Percentiles rank a stretch among this genome's conserved stretches.
These are phyloP conservation scores for Ambastaia sidthimunki DNA, from an alignment of 2,797 vertebrate genomes.

Conservation along the genomic window DNA sequence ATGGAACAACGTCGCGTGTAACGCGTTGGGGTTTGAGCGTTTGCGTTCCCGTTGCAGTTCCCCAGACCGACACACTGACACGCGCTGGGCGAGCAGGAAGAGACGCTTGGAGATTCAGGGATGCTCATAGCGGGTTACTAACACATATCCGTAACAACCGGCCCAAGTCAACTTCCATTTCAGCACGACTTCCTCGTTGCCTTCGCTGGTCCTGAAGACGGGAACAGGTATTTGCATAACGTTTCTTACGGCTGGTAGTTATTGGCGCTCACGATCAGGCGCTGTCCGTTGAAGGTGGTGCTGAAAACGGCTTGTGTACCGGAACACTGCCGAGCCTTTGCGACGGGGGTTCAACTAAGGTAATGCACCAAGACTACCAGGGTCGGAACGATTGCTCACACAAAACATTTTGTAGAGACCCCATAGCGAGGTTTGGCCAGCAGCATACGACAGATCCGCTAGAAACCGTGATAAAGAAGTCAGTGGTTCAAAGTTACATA, in stretches of 20 bases:
- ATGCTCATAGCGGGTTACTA: conserved; percentile 45
- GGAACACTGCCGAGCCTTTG: conserved; percentile 1
- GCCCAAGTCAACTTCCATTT: conserved; percentile 33
- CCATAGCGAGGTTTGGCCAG: not conserved
- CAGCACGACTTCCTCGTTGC: conserved; percentile 6
- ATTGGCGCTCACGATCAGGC: conserved; percentile 20
- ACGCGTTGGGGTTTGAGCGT: conserved; percentile 29
- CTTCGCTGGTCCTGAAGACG: not conserved
- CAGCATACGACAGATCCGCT: not conserved
- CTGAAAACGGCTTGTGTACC: conserved; percentile 33
- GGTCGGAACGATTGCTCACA: conserved; percentile 16
- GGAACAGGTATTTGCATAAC: conserved; percentile 30
- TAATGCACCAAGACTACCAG: conserved; percentile 45
- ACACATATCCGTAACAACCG: conserved; percentile 38
- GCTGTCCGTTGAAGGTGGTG: conserved; percentile 44
- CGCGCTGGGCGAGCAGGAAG: conserved; percentile 50
- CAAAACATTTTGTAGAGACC: conserved; percentile 14
- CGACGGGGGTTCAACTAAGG: conserved; percentile 43
- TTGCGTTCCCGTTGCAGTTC: conserved; percentile 50
- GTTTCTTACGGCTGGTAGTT: not conserved
- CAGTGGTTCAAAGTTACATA: conserved; percentile 28
- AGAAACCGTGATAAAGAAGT: not conserved
- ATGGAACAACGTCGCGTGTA: conserved; percentile 40
- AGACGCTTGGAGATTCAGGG: conserved; percentile 37
- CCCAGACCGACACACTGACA: conserved; percentile 43